Evolutionary conservation across 2,797 vertebrate genomes (phyloP), one percentile per base, ranked within the genome.

Genomic region (Otus scops): DNA sequence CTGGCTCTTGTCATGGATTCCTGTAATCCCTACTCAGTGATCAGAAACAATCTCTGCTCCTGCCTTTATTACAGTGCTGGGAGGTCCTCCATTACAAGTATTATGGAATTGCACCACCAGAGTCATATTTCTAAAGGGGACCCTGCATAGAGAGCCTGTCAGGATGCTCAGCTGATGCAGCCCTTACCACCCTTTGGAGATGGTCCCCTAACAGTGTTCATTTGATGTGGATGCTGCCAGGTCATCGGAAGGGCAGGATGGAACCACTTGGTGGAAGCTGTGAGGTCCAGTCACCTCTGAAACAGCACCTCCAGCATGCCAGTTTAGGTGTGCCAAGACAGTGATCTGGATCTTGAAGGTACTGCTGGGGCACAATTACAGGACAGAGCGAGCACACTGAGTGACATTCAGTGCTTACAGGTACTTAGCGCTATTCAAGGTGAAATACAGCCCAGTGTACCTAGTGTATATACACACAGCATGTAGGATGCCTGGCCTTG

Each of bases 111-210:
- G 11, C 22, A 45, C 7, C 4, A 36, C 20, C 54, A 83, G 17
- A 17, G 21, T n/a, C 18, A 30, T 7, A 57, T 61, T 89, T 65
- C 41, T 78, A 30, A 57, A 43, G 32, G 12, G 18, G 5, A 27
- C 89, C 13, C n/a, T 77, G 38, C 43, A 39, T 11, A 30, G 39
- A 51, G 36, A 69, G 15, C 10, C 3, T 6, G 4, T 54, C 69
- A 67, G 41, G 57, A 45, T 16, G 47, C 32, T 70, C 8, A 1
- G 57, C 36, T 61, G 36, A 5, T 0, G 0, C 47, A 26, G 14
- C 24, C 23, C 12, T 61, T 61, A 8, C 5, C 28, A 43, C 26
- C 11, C 3, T 61, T 39, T 36, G 41, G 32, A 21, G 23, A 60
- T 13, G 18, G 39, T 60, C 45, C 34, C 6, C 2, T 69, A 11